Base-by-base conservation (phyloP, 2,888 invertebrate genomes). In the Agrilus cyanescens region DNA sequence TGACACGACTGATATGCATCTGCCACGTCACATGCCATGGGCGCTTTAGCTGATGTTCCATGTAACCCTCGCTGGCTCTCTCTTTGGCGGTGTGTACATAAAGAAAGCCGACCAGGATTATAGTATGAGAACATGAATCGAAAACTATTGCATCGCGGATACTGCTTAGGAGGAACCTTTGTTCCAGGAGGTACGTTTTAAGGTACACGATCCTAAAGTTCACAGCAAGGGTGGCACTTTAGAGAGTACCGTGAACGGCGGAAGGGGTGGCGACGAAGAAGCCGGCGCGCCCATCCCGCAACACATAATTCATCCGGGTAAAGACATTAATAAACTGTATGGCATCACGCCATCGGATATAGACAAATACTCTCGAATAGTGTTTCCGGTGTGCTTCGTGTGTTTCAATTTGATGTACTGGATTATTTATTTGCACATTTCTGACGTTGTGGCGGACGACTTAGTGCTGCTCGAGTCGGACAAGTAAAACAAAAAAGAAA, bases 371-470 rank as follows among this genome's bases (percentile, higher is more conserved):
- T 95, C 96, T 49, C 83, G 97, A 63, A 91, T 96, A 70, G 85
- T 95, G 61, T 98, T 98, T 70, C 97, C 97, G 42, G 89, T 95
- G 60, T 90, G 95, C 74, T 97, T 97, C 76, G 87, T 96, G 53
- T 88, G 95, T 72, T 97, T 97, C 79, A 97, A 97, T 73, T 80
- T 93, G 57, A 91, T 93, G 91, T 93, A 93, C 74, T 93, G 93
- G 93, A 91, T 93, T 70, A 91, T 93, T 65, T 93, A 93, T 68
- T 77, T 93, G 59, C 91, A 93, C 77, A 91, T 93, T 68, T 90
- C 90, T 65, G 91, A 93, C 75, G 90, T 90, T 62, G 88, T 91
- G 60, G 89, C 89, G 69, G 90, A 91, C 69, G 91, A 90, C 73
- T 76, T 91, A 70, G 90, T 90, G 65, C 74, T 85, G 62, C 75